Conservation (phyloP, 2,888 invertebrate genomes). For the Hybos culiciformis region DNA sequence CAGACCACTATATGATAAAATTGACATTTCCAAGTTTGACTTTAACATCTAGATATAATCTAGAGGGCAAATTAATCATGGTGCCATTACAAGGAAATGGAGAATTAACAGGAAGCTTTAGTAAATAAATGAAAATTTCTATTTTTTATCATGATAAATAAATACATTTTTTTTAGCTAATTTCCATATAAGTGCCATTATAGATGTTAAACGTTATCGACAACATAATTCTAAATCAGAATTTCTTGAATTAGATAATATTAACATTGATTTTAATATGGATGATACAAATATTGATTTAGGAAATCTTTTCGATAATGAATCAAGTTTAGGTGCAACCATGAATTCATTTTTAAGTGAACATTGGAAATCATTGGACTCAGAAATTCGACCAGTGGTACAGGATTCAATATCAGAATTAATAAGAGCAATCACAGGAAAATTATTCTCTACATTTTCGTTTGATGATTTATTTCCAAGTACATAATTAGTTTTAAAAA, state of each 20-base stretch:
- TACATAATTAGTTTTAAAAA: too few relatives aligned
- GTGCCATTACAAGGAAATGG: constrained; percentile 60
- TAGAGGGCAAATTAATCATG: constrained; percentile 57
- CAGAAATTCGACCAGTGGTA: constrained; percentile 55
- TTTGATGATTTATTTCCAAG: constrained; percentile 42
- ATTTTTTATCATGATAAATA: not conserved
- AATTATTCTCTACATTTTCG: constrained; percentile 45
- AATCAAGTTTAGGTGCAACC: constrained; percentile 49
- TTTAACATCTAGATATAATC: constrained; percentile 48
- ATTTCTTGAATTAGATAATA: constrained; percentile 41
- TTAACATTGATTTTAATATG: constrained; percentile 52
- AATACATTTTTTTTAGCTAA: constrained; percentile 39
- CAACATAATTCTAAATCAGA: constrained; percentile 26
- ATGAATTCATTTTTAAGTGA: constrained; percentile 67
- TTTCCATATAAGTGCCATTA: constrained; percentile 47
- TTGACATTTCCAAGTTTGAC: constrained; percentile 49
- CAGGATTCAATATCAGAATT: constrained; percentile 47
- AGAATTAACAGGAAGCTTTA: constrained; percentile 50
- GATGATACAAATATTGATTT: constrained; percentile 50
- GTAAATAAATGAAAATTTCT: constrained; percentile 33
- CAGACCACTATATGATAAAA: constrained; percentile 44
- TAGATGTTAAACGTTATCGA: constrained; percentile 44
- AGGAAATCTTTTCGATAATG: constrained; percentile 59
- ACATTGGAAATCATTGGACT: constrained; percentile 57
- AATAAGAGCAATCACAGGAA: constrained; percentile 44